phyloP scores from a whole-genome alignment of 2,113 vertebrate species.

The Sinosuthora webbiana region DNA sequence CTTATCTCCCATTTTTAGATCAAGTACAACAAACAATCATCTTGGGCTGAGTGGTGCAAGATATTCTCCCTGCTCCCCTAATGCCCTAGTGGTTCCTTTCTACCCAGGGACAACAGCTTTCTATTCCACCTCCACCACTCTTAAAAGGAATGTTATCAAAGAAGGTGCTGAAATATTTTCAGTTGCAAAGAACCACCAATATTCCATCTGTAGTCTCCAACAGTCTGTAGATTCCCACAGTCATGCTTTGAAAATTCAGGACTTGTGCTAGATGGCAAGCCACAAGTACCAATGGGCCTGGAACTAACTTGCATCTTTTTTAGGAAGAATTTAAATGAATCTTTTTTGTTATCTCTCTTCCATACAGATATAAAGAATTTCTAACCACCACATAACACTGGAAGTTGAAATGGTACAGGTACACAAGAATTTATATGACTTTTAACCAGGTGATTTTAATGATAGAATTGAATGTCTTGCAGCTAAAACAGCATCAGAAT shows the following conservation, averaged over 20 bases:
- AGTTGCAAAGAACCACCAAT: background rate
- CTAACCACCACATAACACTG: background rate
- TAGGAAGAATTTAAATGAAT: background rate
- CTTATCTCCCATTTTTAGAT: background rate
- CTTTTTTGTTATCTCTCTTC: background rate
- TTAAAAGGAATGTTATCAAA: background rate
- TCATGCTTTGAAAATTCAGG: background rate
- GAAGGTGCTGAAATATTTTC: background rate
- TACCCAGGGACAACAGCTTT: background rate
- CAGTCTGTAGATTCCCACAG: background rate
- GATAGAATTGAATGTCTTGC: background rate
- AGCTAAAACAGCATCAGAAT: background rate
- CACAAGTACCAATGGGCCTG: background rate
- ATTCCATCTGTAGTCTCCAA: background rate
- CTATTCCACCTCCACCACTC: background rate
- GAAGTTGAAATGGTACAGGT: background rate
- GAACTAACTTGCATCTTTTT: background rate
- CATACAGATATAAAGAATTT: background rate
- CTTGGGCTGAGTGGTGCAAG: background rate
- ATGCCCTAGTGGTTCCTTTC: background rate
- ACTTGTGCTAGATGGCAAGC: background rate
- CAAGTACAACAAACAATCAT: background rate
- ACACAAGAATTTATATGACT: background rate
- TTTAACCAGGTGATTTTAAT: background rate
- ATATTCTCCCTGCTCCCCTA: background rate